phyloP scores from a whole-genome alignment of 2,113 vertebrate species.

The Mola mola region DNA sequence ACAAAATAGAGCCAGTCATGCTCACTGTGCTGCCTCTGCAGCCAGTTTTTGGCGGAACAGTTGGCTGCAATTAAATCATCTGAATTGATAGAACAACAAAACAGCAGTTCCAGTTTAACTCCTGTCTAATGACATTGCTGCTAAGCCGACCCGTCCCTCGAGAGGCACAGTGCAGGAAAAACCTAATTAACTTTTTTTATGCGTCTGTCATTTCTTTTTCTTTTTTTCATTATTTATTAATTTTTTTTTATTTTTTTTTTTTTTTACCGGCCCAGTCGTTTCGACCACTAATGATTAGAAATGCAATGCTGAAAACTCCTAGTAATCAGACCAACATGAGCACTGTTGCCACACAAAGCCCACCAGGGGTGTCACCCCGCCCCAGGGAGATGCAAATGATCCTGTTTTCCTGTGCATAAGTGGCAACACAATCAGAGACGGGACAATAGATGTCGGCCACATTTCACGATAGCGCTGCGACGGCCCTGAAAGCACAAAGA shows the following conservation, averaged over 20 bases:
- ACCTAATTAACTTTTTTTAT: conserved; percentile 76
- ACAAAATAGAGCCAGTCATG: conserved; percentile 10
- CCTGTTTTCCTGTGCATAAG: conserved; percentile 40
- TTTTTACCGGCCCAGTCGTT: conserved; percentile 45
- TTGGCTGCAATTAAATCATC: conserved; percentile 75
- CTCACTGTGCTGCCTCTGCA: conserved; percentile 24
- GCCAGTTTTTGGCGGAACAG: conserved; percentile 33
- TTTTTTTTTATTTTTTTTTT: conserved; percentile 29
- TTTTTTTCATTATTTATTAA: conserved; percentile 19
- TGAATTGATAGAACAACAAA: conserved; percentile 75
- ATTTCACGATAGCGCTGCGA: conserved; percentile 40
- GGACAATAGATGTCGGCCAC: conserved; percentile 28
- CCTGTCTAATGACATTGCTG: conserved; percentile 72
- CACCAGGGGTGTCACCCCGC: conserved; percentile 40
- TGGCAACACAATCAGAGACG: conserved; percentile 37
- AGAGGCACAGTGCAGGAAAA: conserved; percentile 68
- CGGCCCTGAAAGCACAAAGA: conserved; percentile 2
- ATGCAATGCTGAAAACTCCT: conserved; percentile 53
- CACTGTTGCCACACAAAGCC: conserved; percentile 59
- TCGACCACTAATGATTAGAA: conserved; percentile 72
- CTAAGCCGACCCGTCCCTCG: conserved; percentile 72
- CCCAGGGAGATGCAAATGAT: conserved; percentile 61
- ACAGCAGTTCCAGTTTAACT: conserved; percentile 78
- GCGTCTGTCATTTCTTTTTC: conserved; percentile 44
- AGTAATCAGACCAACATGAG: conserved; percentile 24